phyloP scores from a whole-genome alignment of 2,797 vertebrate genomes.

The Manis crassicaudata region DNA sequence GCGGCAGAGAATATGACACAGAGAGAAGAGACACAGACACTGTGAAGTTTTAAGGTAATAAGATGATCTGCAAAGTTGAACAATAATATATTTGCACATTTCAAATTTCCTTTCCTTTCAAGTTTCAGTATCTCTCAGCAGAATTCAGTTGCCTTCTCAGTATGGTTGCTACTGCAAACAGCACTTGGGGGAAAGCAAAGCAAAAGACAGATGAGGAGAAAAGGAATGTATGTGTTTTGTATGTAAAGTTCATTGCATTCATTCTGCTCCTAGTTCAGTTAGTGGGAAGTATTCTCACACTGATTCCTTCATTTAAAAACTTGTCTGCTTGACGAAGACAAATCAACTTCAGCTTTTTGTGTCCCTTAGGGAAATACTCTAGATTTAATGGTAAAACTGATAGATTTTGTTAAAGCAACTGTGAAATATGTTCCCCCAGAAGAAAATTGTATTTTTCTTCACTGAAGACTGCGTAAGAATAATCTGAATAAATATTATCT shows the following conservation, averaged over 20 bases:
- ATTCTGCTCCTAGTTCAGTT: background rate
- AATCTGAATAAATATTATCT: constrained; percentile 55
- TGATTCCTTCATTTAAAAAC: background rate
- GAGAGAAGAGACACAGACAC: background rate
- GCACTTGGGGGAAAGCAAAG: background rate
- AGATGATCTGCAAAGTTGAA: background rate
- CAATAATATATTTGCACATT: background rate
- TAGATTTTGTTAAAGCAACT: constrained; percentile 46
- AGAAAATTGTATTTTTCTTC: constrained; percentile 58
- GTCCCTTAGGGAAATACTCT: constrained; percentile 37
- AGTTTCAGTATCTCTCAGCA: background rate
- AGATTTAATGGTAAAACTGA: background rate
- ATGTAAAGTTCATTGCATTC: background rate
- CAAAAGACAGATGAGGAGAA: background rate
- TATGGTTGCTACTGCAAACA: background rate
- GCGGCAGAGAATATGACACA: background rate
- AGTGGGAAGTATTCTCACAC: background rate
- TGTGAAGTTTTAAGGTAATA: background rate
- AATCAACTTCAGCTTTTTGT: constrained; percentile 22
- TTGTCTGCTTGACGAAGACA: constrained; percentile 33
- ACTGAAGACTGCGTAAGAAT: constrained; percentile 36
- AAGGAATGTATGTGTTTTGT: background rate
- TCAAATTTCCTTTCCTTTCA: constrained; percentile 2
- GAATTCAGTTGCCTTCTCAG: background rate
- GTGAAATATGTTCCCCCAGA: constrained; percentile 41